These are phyloP conservation scores for Drosophila busckii DNA, from an alignment of 1,140 invertebrate species.

Conservation along the genomic window DNA sequence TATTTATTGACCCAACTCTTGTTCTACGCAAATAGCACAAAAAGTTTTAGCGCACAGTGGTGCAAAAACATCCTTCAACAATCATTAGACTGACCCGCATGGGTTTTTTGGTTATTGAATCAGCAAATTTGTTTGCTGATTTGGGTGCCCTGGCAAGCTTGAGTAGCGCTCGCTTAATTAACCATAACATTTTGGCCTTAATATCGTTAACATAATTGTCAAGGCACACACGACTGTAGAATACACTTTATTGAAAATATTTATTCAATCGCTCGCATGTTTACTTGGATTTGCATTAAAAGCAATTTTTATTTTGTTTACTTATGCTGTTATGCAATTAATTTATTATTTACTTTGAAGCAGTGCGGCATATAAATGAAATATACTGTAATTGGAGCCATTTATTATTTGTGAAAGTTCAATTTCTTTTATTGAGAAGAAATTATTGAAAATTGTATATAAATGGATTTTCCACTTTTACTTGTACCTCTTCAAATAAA, in stretches of 20 bases:
- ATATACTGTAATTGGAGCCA: neutral
- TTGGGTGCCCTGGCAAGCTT: constrained; percentile 40
- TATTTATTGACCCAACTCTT: constrained; percentile 55
- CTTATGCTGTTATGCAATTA: constrained; percentile 36
- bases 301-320: too few species aligned
- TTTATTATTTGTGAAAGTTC: neutral
- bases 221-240: too few species aligned
- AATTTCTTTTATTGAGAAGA: too few species aligned
- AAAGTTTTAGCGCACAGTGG: too few species aligned
- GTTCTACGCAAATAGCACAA: constrained; percentile 21
- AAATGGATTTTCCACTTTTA: too few species aligned
- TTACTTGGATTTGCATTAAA: too few species aligned
- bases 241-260: too few species aligned
- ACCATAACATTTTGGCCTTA: constrained; percentile 27
- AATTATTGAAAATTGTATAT: too few species aligned
- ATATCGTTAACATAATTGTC: constrained; percentile 11
- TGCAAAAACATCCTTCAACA: constrained; percentile 16
- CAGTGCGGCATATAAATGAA: neutral
- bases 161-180: constrained; percentile 53
- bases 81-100: constrained; percentile 42
- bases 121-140: constrained; percentile 52
- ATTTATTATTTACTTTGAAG: too few species aligned
- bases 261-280: too few species aligned
- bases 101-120: constrained; percentile 47
- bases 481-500: too few species aligned